Evolutionary conservation across 2,888 invertebrate genomes (phyloP).

Genomic region (Perdita meconis): DNA sequence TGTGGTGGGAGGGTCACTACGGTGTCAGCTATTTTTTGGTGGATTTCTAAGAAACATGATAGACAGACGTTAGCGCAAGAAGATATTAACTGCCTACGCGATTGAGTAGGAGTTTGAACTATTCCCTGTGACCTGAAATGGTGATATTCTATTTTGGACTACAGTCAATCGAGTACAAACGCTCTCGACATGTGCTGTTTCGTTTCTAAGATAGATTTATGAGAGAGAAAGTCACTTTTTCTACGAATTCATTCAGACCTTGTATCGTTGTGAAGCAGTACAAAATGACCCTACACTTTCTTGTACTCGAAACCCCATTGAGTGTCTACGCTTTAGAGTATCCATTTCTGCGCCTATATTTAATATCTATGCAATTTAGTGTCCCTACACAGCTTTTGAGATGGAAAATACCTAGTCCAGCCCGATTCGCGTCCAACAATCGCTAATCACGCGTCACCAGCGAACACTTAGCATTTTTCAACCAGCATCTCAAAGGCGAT

Average conservation of each 20-base stretch:
- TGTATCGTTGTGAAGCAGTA: too few species aligned
- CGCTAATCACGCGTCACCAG: constrained; percentile 29
- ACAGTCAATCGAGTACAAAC: background rate
- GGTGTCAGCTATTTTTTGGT: background rate
- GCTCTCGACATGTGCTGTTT: background rate
- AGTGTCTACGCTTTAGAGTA: background rate
- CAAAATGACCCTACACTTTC: too few species aligned
- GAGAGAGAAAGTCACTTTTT: too few species aligned
- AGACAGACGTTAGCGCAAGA: background rate
- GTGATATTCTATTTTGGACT: background rate
- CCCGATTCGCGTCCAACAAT: constrained; percentile 22
- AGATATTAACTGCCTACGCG: background rate
- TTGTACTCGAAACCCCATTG: background rate
- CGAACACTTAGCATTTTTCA: constrained; percentile 10
- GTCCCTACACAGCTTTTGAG: background rate
- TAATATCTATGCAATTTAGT: background rate
- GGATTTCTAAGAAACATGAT: background rate
- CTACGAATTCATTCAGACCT: too few species aligned
- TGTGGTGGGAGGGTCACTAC: background rate
- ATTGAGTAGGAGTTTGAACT: background rate
- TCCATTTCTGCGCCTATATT: background rate
- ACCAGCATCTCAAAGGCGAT: constrained; percentile 1
- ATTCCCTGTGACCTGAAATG: background rate
- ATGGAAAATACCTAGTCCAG: background rate
- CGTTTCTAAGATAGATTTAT: background rate